Base-by-base conservation (phyloP, 2,113 vertebrate species). In the Brachionichthys hirsutus region DNA sequence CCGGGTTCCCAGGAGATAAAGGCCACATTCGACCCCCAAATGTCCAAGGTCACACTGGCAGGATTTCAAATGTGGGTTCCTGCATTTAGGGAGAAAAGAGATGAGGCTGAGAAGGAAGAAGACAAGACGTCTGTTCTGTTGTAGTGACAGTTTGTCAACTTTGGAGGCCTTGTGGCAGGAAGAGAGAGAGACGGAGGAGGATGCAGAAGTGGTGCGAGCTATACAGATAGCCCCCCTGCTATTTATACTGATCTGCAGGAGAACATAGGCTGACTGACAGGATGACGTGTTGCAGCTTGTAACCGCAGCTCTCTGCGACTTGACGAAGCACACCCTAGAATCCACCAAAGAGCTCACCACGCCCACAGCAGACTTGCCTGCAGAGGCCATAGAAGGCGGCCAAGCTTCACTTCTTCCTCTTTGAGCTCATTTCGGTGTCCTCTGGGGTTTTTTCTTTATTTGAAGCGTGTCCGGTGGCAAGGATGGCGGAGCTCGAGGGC, bases 401-500 rank as follows among this genome's bases (percentile, higher is more conserved):
- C 51, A 20, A 52, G 76, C 74, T 88, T 80, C 87, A 86, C 67
- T 73, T 77, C 82, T 82, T 56, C 74, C 60, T 72, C 19, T 10
- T 72, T 56, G 40, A 54, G 56, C 54, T 38, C 20, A 59, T 78
- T 61, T 85, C 69, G 63, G 36, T 73, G 74, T 57, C 67, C 65
- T 36, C 4, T 40, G 15, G 12, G n/a, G n/a, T n/a, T n/a, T n/a
- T n/a, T n/a, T 19, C 55, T 3, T 20, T 51, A 36, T 18, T 43
- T 42, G 4, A 9, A 19, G 38, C 44, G 55, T 55, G 20, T 45
- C 54, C n/a, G 34, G 18, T 16, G n/a, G 3, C 34, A 24, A 47
- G 30, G 52, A 96, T 98, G 95, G 95, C 94, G 3, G 94, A 94
- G 65, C 90, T 93, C 58, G 94, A 97, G 65, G 92, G 91, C 6